Evolutionary conservation across 2,888 invertebrate genomes (phyloP), one percentile per base, ranked within the genome.

Genomic region (Stramonita haemastoma): DNA sequence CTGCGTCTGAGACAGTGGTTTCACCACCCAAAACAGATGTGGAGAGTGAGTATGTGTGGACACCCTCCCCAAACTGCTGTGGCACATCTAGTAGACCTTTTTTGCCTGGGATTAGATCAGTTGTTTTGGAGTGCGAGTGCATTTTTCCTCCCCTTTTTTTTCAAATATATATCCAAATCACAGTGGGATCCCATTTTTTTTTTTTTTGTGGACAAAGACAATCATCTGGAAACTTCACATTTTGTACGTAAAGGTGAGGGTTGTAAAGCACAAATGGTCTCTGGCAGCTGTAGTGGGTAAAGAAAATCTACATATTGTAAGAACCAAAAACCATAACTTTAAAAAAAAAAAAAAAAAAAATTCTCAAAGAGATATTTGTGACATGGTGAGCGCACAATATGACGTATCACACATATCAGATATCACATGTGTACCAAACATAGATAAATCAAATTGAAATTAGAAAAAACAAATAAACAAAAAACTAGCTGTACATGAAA

Each of bases 11-110:
- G 70, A 89, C 89, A 85, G 89, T 89, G 84, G 85, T 89, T 84
- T 60, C 87, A 84, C 56, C 89, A 84, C 93, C 93, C 90, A 94
- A 94, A 92, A 90, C 92, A 92, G 94, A 94, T 89, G 92, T 93
- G 89, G 94, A 94, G 92, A 94, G 94, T 94, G 92, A 94, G 94
- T 94, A 94, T 93, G 86, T 86, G 86, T 86, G 86, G 66, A 60
- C 57, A 81, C 60, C 66, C 81, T n/a, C 29, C 60, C 66, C 81
- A n/a, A 22, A 26, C 86, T 32, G 66, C 66, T 66, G 66, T 86
- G 86, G 86, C 66, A 66, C 86, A 86, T 66, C 66, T 34, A 66
- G 34, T 86, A 86, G 60, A 66, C 22, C 11, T 60, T 85, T 84
- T 86, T 86, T 86, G 60, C 86, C 86, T 86, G 60, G 86, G 60